A percentile compares a stretch with the other conserved stretches of the same genome.
Evolutionary conservation across 2,888 invertebrate genomes (phyloP).

Genomic region (Oxyteleia sp.): DNA sequence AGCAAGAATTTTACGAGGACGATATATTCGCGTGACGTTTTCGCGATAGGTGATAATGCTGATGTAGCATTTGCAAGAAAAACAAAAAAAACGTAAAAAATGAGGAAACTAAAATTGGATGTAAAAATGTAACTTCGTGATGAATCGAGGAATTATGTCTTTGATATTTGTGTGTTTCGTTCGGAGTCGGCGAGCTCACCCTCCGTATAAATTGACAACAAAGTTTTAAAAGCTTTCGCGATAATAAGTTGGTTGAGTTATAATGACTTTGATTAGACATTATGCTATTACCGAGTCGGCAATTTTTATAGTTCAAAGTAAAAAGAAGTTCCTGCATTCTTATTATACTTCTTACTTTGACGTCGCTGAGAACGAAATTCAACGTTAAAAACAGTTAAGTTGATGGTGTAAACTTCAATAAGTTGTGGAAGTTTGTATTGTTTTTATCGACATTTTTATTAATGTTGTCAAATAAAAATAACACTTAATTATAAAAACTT

Average conservation of each 20-base stretch:
- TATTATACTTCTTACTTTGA: slow-evolving; percentile 3
- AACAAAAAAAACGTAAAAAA: slow-evolving; percentile 4
- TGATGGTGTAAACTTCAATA: no score
- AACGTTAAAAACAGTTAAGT: no score
- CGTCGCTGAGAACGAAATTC: no score
- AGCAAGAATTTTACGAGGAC: slow-evolving; percentile 24
- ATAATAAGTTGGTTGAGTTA: slow-evolving; percentile 56
- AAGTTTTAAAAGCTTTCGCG: slow-evolving; percentile 45
- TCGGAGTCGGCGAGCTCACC: background rate
- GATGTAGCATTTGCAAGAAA: slow-evolving; percentile 17
- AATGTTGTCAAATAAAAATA: no score
- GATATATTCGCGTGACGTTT: slow-evolving; percentile 24
- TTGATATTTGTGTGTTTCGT: slow-evolving; percentile 12
- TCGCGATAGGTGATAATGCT: slow-evolving; percentile 34
- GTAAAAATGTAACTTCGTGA: slow-evolving; percentile 2
- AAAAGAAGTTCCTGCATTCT: slow-evolving; percentile 21
- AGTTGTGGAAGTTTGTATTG: no score
- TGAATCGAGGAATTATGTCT: slow-evolving; percentile 18
- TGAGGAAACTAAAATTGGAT: slow-evolving; percentile 8
- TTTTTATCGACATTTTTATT: no score
- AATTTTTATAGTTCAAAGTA: slow-evolving; percentile 29
- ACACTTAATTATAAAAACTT: no score
- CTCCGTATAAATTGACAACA: slow-evolving; percentile 26
- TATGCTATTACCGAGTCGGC: slow-evolving; percentile 29
- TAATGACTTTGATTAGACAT: slow-evolving; percentile 71